Base-by-base conservation (phyloP, 2,113 vertebrate genomes). In the Hystrix cristata region DNA sequence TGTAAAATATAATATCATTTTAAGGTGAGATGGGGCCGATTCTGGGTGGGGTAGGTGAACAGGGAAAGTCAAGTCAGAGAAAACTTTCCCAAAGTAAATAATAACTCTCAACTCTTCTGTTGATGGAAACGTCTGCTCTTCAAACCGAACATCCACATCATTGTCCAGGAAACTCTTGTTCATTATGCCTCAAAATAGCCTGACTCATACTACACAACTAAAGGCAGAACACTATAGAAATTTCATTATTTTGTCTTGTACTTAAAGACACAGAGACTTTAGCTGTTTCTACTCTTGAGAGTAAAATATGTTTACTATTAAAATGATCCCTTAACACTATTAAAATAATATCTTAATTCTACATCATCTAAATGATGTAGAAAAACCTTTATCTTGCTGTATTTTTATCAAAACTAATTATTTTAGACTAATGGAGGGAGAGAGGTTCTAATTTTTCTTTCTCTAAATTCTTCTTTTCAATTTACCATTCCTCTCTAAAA, bases 251-350 rank as follows among this genome's bases (percentile, higher is more conserved):
- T 69, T 51, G 23, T 84, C 80, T 80, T 87, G 5, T 87, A 34
- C 78, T 92, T 81, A 92, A 92, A 98, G 80, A 5, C 76, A 72
- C n/a, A 27, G 27, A 71, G 27, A n/a, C 51, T 25, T 91, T 74
- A 89, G 15, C 43, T 86, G 21, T 83, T 92, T 84, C 62, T 19
- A 34, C 14, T 60, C 21, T 87, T 27, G 18, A 46, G 69, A 43
- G n/a, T 25, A 64, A 81, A 89, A 91, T 80, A 76, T 86, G 9
- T 82, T 88, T 34, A n/a, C 29, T 76, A 86, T 74, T 86, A 72
- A 72, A 95, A 90, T 93, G 86, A 94, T 43, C 27, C 81, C 60
- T 79, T 48, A 53, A 57, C 19, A 57, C 16, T 79, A 11, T 91
- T 53, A 19, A 79, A 7, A 79, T 3, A 19, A 79, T 29, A 7